These are phyloP conservation scores for Drosophila watanabei DNA, from an alignment of 1,140 invertebrate species.

Conservation along the genomic window DNA sequence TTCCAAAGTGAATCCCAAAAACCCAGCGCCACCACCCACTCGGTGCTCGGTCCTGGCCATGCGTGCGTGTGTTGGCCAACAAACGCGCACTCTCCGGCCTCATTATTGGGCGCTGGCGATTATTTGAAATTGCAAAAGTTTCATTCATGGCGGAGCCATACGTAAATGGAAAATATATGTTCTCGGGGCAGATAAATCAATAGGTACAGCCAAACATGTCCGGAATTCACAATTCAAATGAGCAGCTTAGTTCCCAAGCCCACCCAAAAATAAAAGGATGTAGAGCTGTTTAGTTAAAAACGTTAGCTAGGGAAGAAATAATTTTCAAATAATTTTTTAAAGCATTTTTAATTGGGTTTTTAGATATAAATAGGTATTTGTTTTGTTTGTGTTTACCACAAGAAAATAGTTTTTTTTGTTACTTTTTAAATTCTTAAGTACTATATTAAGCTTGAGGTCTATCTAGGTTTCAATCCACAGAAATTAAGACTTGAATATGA, in stretches of 20 bases:
- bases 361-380: no score
- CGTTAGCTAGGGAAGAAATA: neutral
- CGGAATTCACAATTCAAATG: slow-evolving; percentile 71
- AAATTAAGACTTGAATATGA: no score
- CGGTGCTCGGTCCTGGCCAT: slow-evolving; percentile 16
- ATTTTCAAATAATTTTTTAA: neutral
- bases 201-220: slow-evolving; percentile 69
- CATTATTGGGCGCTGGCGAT: slow-evolving; percentile 79
- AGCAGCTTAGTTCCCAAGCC: slow-evolving; percentile 33
- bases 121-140: slow-evolving; percentile 84
- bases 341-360: neutral
- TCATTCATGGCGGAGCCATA: slow-evolving; percentile 76
- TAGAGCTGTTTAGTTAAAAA: neutral
- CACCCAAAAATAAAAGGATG: neutral
- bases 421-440: no score
- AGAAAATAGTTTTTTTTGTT: no score
- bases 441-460: no score
- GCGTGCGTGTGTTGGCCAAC: slow-evolving; percentile 56
- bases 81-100: slow-evolving; percentile 64
- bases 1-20: slow-evolving; percentile 33
- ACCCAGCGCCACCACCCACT: slow-evolving; percentile 4
- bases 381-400: no score
- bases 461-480: no score
- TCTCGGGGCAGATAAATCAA: slow-evolving; percentile 68
- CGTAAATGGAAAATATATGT: slow-evolving; percentile 78